Conservation (phyloP, 2,888 invertebrate genomes). For the Fragum sueziense region DNA sequence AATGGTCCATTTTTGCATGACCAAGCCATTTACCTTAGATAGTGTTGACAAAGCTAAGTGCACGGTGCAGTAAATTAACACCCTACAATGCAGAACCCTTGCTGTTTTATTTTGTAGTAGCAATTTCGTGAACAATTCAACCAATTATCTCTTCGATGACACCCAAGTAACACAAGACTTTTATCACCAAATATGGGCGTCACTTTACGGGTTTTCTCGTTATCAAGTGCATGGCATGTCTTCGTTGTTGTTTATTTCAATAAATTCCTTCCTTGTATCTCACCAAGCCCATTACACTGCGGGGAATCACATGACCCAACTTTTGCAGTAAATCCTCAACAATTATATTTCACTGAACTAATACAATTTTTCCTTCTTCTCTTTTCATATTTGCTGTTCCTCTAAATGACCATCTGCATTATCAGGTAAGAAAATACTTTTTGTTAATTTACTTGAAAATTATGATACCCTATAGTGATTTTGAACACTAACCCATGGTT, state of each 20-base stretch:
- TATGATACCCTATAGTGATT: too few relatives aligned
- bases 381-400: conserved; percentile 12
- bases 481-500: too few relatives aligned
- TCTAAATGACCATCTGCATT: neutral
- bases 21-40: too few relatives aligned
- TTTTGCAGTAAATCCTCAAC: too few relatives aligned
- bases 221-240: neutral
- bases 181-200: conserved; percentile 14
- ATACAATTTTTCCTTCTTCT: neutral
- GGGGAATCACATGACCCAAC: too few relatives aligned
- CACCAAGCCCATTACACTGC: too few relatives aligned
- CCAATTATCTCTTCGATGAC: conserved; percentile 4
- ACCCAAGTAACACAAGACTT: conserved; percentile 9
- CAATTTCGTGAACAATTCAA: neutral
- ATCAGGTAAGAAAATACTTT: conserved; percentile 4
- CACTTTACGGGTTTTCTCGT: neutral
- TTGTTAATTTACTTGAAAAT: too few relatives aligned
- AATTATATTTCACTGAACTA: too few relatives aligned
- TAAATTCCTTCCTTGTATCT: too few relatives aligned
- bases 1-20: too few relatives aligned
- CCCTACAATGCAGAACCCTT: neutral
- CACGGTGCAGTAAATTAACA: conserved; percentile 6
- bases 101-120: neutral
- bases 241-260: too few relatives aligned
- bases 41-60: neutral